phyloP scores from a whole-genome alignment of 2,888 invertebrate genomes.

The Chelonus formosanus region DNA sequence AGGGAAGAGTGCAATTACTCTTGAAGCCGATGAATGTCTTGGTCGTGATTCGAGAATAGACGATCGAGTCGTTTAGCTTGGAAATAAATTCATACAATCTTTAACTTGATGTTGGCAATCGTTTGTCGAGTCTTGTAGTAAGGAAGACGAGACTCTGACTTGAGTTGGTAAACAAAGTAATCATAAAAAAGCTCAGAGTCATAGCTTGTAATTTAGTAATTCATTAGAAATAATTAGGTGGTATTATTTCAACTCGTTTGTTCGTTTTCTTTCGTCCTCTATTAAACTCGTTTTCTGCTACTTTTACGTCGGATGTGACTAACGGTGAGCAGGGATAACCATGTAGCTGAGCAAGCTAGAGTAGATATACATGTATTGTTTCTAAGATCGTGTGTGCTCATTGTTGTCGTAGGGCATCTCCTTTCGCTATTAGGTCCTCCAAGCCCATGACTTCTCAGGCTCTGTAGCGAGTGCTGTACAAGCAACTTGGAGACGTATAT shows the following conservation, averaged over 20 bases:
- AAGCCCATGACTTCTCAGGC: neutral
- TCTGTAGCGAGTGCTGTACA: constrained; percentile 10
- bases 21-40: constrained; percentile 23
- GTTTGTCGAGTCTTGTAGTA: too few relatives aligned
- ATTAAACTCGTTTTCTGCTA: constrained; percentile 7
- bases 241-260: constrained; percentile 46
- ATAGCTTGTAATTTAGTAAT: constrained; percentile 40
- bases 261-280: constrained; percentile 22
- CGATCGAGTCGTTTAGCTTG: constrained; percentile 16
- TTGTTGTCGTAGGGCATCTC: constrained; percentile 25
- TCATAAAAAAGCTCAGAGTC: too few relatives aligned
- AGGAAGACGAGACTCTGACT: too few relatives aligned
- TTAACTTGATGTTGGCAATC: too few relatives aligned
- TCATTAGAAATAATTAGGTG: constrained; percentile 60
- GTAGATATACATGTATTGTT: constrained; percentile 43
- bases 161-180: too few relatives aligned
- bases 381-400: constrained; percentile 24
- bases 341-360: constrained; percentile 34
- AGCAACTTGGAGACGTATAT: too few relatives aligned
- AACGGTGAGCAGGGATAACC: constrained; percentile 46
- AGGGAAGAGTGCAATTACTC: constrained; percentile 40
- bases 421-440: constrained; percentile 9
- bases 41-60: constrained; percentile 18
- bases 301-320: constrained; percentile 22
- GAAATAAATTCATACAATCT: too few relatives aligned